Evolutionary conservation across 1,140 invertebrate species (phyloP), one percentile per base, ranked within the genome.

Genomic region (Brachionus manjavacas): DNA sequence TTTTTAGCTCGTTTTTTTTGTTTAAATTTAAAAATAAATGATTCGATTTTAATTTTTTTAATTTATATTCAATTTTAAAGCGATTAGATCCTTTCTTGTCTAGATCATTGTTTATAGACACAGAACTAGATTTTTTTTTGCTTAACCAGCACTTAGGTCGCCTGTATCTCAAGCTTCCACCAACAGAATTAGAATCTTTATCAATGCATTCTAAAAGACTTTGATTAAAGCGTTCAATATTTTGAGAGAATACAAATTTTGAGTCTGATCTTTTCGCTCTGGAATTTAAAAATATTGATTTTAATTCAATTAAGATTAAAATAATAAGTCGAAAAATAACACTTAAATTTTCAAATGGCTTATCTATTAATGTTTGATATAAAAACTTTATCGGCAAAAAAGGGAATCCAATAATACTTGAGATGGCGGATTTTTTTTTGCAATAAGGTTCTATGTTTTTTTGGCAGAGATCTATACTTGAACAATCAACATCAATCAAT

Each of bases 41-140:
- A 72, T 72, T 72, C 39, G 68, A 72, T 39, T 41, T 35, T 41
- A 72, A 43, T 72, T 72, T 72, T 72, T 72, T 72, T 16, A 72
- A 20, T 72, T 72, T 72, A 31, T 72, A 72, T 41, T 72, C 68
- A 9, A 72, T 72, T 41, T 72, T 72, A 41, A 72, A 72, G 12
- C 68, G 68, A 72, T 3, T 72, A 20, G 68, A 72, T 39, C 68
- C 35, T 72, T 72, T 72, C 7, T 41, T 41, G 12, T n/a, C 4
- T 16, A 41, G 28, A 16, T 72, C 16, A 35, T 20, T 41, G 68
- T 46, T 16, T 41, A 39, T 39, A 2, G 68, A 20, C 12, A 39
- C 14, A 8, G 9, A 31, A 35, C 66, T 68, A 14, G 9, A 14
- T 23, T 12, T 68, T 39, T n/a, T 31, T 31, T 68, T 31, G 31